phyloP scores from a whole-genome alignment of 2,113 vertebrate genomes.

The Anoura caudifer region DNA sequence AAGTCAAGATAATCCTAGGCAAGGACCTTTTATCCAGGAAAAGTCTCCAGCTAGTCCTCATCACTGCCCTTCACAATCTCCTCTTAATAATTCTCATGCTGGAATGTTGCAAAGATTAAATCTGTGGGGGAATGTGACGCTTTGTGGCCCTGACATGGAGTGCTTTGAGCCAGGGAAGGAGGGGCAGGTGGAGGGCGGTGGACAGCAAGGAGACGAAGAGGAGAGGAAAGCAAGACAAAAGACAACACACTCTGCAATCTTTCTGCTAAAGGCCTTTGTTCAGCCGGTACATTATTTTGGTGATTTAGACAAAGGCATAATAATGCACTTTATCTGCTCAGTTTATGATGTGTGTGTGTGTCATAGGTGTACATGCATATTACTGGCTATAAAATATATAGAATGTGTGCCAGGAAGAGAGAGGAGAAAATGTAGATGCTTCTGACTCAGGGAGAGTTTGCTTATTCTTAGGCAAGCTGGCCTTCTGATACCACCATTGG shows the following conservation, averaged over 20 bases:
- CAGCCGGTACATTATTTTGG: constrained; percentile 37
- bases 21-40: constrained; percentile 51
- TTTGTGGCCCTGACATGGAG: background rate
- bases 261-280: constrained; percentile 47
- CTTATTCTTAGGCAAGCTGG: background rate
- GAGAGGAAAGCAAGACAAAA: constrained; percentile 40
- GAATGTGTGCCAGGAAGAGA: background rate
- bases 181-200: background rate
- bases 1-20: constrained; percentile 42
- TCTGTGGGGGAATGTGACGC: background rate
- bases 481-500: background rate
- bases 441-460: constrained; percentile 19
- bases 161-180: background rate
- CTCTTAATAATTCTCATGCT: background rate
- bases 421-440: background rate
- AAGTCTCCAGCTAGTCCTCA: constrained; percentile 7
- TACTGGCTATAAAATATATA: constrained; percentile 49
- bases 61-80: constrained; percentile 17
- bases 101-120: constrained; percentile 33
- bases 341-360: constrained; percentile 63
- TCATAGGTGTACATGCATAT: constrained; percentile 53
- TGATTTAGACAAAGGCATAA: constrained; percentile 38
- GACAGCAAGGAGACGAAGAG: background rate
- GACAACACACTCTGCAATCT: background rate
- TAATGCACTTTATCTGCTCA: constrained; percentile 40